These are phyloP conservation scores for Miopithecus talapoin DNA, from an alignment of 2,797 vertebrate species.

Conservation along the genomic window DNA sequence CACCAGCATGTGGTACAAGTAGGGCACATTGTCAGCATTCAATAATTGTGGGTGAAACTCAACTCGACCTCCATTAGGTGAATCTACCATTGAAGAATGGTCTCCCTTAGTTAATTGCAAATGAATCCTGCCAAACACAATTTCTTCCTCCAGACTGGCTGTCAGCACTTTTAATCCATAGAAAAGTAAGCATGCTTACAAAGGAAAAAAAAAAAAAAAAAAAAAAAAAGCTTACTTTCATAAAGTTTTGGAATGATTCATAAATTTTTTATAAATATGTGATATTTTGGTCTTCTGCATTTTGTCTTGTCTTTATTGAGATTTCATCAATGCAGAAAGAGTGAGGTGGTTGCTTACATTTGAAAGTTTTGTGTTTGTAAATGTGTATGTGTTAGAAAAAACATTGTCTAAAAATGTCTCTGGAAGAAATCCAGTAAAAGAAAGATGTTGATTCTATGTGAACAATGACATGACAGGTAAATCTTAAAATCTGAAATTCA, in stretches of 20 bases:
- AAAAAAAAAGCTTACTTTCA: conserved; percentile 55
- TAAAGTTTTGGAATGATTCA: conserved; percentile 66
- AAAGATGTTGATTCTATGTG: neutral
- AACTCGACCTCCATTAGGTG: neutral
- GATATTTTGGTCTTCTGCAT: conserved; percentile 48
- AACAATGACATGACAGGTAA: neutral
- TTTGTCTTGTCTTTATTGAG: conserved; percentile 59
- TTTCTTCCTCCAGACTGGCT: conserved; percentile 58
- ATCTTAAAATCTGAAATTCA: neutral
- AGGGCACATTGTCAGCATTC: neutral
- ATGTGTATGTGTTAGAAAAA: conserved; percentile 1
- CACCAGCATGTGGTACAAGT: neutral
- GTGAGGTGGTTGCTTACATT: neutral
- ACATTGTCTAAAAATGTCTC: neutral
- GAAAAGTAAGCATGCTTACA: conserved; percentile 49
- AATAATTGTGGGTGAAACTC: neutral
- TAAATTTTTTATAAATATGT: conserved; percentile 68
- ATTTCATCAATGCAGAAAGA: conserved; percentile 24
- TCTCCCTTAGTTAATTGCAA: conserved; percentile 53
- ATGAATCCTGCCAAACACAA: conserved; percentile 54
- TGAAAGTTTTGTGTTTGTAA: conserved; percentile 23
- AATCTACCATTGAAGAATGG: neutral
- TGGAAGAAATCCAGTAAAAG: conserved; percentile 35
- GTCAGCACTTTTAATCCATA: conserved; percentile 70
- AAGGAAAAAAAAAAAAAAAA: neutral